Conservation (phyloP, 2,113 vertebrate genomes). For the Archilochus colubris region DNA sequence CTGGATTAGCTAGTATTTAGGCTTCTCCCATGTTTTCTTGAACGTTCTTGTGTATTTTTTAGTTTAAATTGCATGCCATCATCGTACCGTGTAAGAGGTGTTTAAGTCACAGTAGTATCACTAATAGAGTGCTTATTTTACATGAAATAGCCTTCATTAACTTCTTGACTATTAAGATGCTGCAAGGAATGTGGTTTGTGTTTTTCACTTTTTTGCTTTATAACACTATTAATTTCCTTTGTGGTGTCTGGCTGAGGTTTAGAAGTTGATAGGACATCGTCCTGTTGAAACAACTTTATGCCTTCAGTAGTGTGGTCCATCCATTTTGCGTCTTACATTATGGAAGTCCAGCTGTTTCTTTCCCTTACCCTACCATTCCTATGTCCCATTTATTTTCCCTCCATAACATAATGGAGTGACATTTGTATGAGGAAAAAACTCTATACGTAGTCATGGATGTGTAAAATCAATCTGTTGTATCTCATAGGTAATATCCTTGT, state of each 20-base stretch:
- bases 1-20: background rate
- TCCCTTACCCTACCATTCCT: background rate
- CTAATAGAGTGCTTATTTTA: background rate
- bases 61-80: background rate
- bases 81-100: background rate
- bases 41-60: background rate
- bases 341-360: conserved; percentile 16
- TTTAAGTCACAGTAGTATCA: background rate
- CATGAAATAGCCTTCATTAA: background rate
- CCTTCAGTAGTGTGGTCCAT: background rate
- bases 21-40: background rate
- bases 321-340: background rate
- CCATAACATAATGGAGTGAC: background rate
- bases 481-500: background rate
- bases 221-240: background rate
- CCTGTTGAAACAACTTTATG: background rate
- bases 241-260: background rate
- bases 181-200: background rate
- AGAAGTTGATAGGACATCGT: background rate
- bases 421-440: background rate
- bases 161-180: background rate
- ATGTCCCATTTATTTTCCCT: background rate
- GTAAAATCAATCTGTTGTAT: background rate
- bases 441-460: background rate
- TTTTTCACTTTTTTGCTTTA: background rate